Conservation (phyloP, 2,888 invertebrate species). For the Nemapogon koenigi region DNA sequence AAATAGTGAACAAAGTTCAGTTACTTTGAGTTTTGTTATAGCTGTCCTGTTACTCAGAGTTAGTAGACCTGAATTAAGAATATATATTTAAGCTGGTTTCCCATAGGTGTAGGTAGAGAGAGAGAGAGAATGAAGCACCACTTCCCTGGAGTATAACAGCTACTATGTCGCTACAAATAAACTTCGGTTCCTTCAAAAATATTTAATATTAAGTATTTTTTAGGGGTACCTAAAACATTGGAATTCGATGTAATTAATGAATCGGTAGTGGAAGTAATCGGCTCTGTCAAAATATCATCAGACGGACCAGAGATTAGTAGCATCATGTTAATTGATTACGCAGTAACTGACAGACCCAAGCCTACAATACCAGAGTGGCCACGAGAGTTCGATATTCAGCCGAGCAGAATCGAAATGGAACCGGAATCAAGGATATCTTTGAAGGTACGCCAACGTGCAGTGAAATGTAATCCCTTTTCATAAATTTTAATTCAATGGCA, state of each 20-base stretch:
- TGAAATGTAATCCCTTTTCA: too few relatives aligned
- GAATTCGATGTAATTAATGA: slow-evolving; percentile 58
- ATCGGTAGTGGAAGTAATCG: slow-evolving; percentile 61
- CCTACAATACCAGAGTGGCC: slow-evolving; percentile 50
- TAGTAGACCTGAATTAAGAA: too few relatives aligned
- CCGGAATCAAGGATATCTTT: slow-evolving; percentile 47
- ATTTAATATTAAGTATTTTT: slow-evolving; percentile 15
- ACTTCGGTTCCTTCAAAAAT: too few relatives aligned
- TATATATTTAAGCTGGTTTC: too few relatives aligned
- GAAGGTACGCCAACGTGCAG: slow-evolving; percentile 38
- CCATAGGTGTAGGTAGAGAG: too few relatives aligned
- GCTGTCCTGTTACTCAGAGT: too few relatives aligned
- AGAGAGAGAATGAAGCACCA: too few relatives aligned
- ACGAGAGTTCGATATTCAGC: slow-evolving; percentile 59
- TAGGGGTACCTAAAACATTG: slow-evolving; percentile 54
- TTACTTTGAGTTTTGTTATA: too few relatives aligned
- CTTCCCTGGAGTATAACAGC: too few relatives aligned
- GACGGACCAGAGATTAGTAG: slow-evolving; percentile 63
- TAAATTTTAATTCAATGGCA: too few relatives aligned
- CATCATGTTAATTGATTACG: slow-evolving; percentile 51
- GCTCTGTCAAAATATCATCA: slow-evolving; percentile 45
- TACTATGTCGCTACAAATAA: too few relatives aligned
- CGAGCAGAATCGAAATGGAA: slow-evolving; percentile 46
- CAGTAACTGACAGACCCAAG: slow-evolving; percentile 36
- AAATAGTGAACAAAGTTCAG: too few relatives aligned